Evolutionary conservation across 1,140 invertebrate species (phyloP).

Genomic region (Cyrtorhinus lividipennis): DNA sequence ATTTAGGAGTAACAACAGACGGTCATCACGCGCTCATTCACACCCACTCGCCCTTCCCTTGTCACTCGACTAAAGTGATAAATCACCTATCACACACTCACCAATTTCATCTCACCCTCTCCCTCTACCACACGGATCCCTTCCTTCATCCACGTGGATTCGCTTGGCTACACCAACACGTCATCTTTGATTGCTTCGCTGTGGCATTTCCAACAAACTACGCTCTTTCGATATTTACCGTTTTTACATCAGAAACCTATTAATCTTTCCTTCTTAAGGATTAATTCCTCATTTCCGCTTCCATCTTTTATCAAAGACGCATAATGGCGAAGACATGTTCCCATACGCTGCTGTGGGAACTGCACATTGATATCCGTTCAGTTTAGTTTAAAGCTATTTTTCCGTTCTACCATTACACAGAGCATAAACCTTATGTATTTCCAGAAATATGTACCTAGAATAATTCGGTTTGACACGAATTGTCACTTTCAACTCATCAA

Average conservation of each 20-base stretch:
- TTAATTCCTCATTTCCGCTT: not conserved
- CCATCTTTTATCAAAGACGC: too few relatives aligned
- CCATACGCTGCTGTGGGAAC: too few relatives aligned
- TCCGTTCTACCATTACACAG: too few relatives aligned
- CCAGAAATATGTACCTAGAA: too few relatives aligned
- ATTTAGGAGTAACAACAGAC: constrained; percentile 7
- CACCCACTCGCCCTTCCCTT: not conserved
- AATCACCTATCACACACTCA: constrained; percentile 8
- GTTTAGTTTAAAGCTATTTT: too few relatives aligned
- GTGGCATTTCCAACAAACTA: not conserved
- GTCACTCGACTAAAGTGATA: constrained; percentile 8
- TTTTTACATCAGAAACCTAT: constrained; percentile 1
- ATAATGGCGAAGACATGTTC: too few relatives aligned
- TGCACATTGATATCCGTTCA: too few relatives aligned
- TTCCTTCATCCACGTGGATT: not conserved
- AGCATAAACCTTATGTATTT: too few relatives aligned
- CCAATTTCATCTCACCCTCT: constrained; percentile 4
- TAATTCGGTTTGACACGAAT: too few relatives aligned
- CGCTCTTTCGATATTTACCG: not conserved
- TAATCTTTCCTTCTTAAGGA: not conserved
- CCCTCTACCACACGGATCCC: not conserved
- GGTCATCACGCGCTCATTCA: constrained; percentile 8
- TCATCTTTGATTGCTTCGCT: not conserved
- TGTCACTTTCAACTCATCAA: too few relatives aligned
- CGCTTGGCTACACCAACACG: not conserved